Conservation (phyloP, 2,797 vertebrate genomes). For the Pelodytes ibericus region DNA sequence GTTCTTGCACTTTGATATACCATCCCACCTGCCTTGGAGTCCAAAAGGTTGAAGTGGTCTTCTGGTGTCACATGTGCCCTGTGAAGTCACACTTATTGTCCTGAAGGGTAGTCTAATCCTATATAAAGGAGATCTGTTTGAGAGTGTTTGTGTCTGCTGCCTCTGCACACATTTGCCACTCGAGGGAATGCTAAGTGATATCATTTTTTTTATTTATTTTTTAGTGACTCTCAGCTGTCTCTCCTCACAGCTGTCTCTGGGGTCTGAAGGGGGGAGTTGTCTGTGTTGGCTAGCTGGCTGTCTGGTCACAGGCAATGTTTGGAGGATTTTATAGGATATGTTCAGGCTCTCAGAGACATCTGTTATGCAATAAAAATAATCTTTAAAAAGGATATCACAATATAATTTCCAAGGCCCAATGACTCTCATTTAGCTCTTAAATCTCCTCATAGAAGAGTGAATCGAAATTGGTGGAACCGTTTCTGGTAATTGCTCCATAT, state of each 20-base stretch:
- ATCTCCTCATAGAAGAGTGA: too few species aligned
- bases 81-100: neutral
- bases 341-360: too few species aligned
- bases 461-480: too few species aligned
- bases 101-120: neutral
- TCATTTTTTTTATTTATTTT: conserved; percentile 17
- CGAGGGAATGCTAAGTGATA: neutral
- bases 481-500: too few species aligned
- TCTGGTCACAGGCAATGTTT: neutral
- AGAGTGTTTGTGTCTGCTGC: neutral
- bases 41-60: too few species aligned
- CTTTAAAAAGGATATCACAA: too few species aligned
- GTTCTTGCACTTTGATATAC: too few species aligned
- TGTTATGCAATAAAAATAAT: too few species aligned
- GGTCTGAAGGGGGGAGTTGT: neutral
- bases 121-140: neutral
- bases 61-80: neutral
- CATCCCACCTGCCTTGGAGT: too few species aligned
- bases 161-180: neutral
- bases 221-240: conserved; percentile 39
- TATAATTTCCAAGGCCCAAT: too few species aligned
- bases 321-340: neutral
- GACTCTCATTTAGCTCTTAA: too few species aligned
- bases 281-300: neutral
- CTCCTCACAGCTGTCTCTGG: conserved; percentile 31